phyloP scores from a whole-genome alignment of 1,140 invertebrate genomes.

The Drosophila asahinai region DNA sequence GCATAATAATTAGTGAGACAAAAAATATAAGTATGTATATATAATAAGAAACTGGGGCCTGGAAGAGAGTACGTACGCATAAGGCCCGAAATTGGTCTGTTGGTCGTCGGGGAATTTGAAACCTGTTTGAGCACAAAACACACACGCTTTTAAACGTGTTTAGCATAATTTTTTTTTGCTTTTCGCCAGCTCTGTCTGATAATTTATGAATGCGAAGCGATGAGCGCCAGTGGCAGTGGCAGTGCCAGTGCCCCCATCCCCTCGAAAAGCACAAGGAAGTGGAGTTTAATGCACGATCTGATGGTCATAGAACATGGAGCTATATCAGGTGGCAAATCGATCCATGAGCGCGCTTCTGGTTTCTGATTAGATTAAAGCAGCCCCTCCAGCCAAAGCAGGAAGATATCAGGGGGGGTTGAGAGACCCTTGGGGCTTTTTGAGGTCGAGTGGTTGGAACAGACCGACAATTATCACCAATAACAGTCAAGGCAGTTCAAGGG shows the following conservation, averaged over 20 bases:
- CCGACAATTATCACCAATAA: slow-evolving; percentile 13
- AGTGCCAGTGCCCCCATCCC: slow-evolving; percentile 72
- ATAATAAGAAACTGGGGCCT: slow-evolving; percentile 45
- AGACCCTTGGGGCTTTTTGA: slow-evolving; percentile 19
- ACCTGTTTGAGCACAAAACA: slow-evolving; percentile 69
- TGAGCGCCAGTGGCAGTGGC: slow-evolving; percentile 78
- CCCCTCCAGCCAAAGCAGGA: slow-evolving; percentile 7
- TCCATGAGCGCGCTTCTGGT: slow-evolving; percentile 28
- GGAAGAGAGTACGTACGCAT: slow-evolving; percentile 42
- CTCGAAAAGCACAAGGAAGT: slow-evolving; percentile 66
- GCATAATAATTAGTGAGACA: slow-evolving; percentile 82
- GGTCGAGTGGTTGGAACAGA: slow-evolving; percentile 10
- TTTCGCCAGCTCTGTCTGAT: slow-evolving; percentile 45
- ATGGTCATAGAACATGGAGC: slow-evolving; percentile 51
- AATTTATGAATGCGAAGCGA: slow-evolving; percentile 78
- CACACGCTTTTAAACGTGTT: slow-evolving; percentile 65
- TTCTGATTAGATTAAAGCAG: slow-evolving; percentile 44
- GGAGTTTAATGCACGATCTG: slow-evolving; percentile 67
- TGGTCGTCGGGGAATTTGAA: slow-evolving; percentile 79
- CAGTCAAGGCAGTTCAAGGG: slow-evolving; percentile 37
- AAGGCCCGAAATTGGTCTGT: slow-evolving; percentile 68
- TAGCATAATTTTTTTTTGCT: slow-evolving; percentile 70
- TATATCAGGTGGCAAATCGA: slow-evolving; percentile 51
- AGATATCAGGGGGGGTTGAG: slow-evolving; percentile 11
- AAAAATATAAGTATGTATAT: slow-evolving; percentile 34